A percentile compares a stretch with the other conserved stretches of the same genome.
phyloP scores from a whole-genome alignment of 2,888 invertebrate genomes.

The Polia nebulosa region DNA sequence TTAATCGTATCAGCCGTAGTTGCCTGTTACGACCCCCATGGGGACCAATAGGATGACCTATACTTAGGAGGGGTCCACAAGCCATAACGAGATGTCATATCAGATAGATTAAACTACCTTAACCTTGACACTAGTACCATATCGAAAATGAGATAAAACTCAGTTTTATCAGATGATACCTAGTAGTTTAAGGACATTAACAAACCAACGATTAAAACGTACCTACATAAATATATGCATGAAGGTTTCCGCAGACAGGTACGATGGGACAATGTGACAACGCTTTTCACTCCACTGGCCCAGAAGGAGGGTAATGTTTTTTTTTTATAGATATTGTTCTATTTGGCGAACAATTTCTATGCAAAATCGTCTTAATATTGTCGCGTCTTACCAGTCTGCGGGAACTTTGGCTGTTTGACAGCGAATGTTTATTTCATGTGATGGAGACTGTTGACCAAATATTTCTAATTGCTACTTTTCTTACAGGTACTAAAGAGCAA shows the following conservation, averaged over 20 bases:
- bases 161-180: background rate
- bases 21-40: slow-evolving; percentile 33
- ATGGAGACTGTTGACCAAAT: background rate
- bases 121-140: slow-evolving; percentile 17
- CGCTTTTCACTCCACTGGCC: no score
- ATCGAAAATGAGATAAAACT: slow-evolving; percentile 34
- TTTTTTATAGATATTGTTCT: no score
- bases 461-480: slow-evolving; percentile 12
- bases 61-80: slow-evolving; percentile 21
- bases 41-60: slow-evolving; percentile 29
- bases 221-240: background rate
- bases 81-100: slow-evolving; percentile 17
- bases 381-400: no score
- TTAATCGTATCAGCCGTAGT: slow-evolving; percentile 37
- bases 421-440: background rate
- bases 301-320: no score
- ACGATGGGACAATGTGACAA: no score
- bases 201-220: background rate
- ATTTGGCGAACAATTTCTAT: no score
- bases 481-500: slow-evolving; percentile 28
- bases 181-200: background rate
- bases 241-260: background rate
- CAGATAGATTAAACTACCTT: slow-evolving; percentile 13
- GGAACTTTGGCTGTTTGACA: background rate
- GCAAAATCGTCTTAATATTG: no score